These are phyloP conservation scores for Cuniculus paca DNA, from an alignment of 2,797 vertebrate genomes.

Conservation along the genomic window DNA sequence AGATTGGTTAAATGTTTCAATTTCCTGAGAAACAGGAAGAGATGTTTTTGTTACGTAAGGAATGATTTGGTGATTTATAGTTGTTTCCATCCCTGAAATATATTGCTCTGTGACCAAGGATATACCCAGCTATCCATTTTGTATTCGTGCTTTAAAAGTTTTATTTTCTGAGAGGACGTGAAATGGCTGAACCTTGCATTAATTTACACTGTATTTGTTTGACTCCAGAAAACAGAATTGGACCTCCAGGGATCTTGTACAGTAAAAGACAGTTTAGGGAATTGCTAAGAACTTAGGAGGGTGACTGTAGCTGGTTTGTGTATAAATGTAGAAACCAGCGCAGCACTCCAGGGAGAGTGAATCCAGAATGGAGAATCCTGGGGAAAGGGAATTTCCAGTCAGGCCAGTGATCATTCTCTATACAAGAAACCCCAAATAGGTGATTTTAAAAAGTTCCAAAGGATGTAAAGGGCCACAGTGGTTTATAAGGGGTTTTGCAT, in stretches of 20 bases:
- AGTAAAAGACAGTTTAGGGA: conserved; percentile 69
- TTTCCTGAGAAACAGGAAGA: conserved; percentile 57
- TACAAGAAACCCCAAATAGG: conserved; percentile 13
- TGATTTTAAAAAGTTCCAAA: neutral
- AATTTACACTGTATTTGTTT: conserved; percentile 67
- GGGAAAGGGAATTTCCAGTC: neutral
- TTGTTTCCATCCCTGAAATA: conserved; percentile 45
- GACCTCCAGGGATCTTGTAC: conserved; percentile 47
- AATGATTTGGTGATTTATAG: conserved; percentile 30
- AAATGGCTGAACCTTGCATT: conserved; percentile 46
- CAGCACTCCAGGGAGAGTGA: neutral
- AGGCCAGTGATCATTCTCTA: conserved; percentile 11
- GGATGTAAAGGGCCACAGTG: neutral
- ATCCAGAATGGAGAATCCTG: neutral
- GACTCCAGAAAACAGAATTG: conserved; percentile 69
- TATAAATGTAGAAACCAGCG: neutral
- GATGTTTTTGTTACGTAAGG: conserved; percentile 25
- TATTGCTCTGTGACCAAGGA: conserved; percentile 1
- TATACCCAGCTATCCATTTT: neutral
- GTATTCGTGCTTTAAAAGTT: conserved; percentile 24
- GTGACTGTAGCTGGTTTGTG: conserved; percentile 29
- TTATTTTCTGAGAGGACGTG: conserved; percentile 51
- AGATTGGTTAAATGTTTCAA: conserved; percentile 36
- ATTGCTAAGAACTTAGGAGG: conserved; percentile 49
- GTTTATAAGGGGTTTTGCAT: conserved; percentile 38